Evolutionary conservation across 2,888 invertebrate species (phyloP), one percentile per base, ranked within the genome.

Genomic region (Epirrita christyi): DNA sequence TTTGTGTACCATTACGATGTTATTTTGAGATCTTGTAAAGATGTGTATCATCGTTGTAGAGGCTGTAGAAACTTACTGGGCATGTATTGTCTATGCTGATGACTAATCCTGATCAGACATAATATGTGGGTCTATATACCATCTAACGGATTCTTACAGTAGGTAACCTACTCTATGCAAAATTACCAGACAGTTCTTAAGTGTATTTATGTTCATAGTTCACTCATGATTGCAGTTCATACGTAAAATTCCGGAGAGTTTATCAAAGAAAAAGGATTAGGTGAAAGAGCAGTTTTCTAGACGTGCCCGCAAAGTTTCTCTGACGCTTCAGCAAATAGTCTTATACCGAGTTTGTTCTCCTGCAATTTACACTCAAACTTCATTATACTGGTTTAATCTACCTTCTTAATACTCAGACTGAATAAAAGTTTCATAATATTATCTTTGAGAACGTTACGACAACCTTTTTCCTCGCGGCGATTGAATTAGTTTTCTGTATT

Each of bases 41-140:
- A 90, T 62, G 91, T 92, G 0, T 85, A 89, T 65, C 91, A 92
- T 75, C 87, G 89, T 69, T 92, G 91, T 64, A 78, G 84, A 68
- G 88, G 85, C 68, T 92, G 91, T 68, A 82, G 87, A 56, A 75
- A 68, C 45, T 86, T 78, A 64, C 75, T 92, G 52, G 91, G 91
- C 8, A 82, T 87, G 81, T 92, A 92, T 66, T 84, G 87, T 66
- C 90, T n/a, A n/a, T n/a, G n/a, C 91, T 2, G n/a, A n/a, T n/a
- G n/a, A 87, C 88, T 6, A 88, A 81, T 63, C 83, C 87, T 36
- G 86, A 56, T 47, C 61, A 52, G 5, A 52, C 48, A n/a, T n/a
- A n/a, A n/a, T n/a, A n/a, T n/a, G n/a, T n/a, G n/a, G n/a, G n/a
- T n/a, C n/a, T n/a, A n/a, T n/a, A n/a, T n/a, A n/a, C n/a, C n/a